Base-by-base conservation (phyloP, 2,888 invertebrate genomes). In the Strigamia transsilvanica region DNA sequence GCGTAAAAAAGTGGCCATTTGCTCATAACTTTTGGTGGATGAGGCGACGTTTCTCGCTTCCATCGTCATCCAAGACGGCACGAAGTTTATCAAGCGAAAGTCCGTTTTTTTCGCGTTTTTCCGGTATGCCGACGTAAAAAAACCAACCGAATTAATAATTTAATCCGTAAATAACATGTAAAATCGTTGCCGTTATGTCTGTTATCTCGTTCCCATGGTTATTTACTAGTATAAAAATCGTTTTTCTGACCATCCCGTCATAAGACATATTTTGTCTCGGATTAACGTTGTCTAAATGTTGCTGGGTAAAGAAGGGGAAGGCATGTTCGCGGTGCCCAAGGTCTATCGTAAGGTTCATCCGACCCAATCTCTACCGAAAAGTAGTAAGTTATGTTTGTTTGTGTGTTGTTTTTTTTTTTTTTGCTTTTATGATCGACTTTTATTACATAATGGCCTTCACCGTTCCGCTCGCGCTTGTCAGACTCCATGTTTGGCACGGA, bases 21-120 rank as follows among this genome's bases (percentile, higher is more conserved):
- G 61, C 10, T 18, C 18, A 13, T 73, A 73, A 73, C 5, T 32
- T 27, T 73, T 7, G 61, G 66, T 73, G 73, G 32, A 73, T 73
- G 73, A 73, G 73, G 73, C 73, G 73, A 10, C 73, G 73, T 27
- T 73, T 73, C 73, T 12, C 73, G 7, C 7, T 73, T 73, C 73
- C 73, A 27, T 73, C 73, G 23, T 27, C 73, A 15, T 32, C 73
- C 32, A 73, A 73, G 32, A 32, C 73, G 5, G 2, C 27, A 73
- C 23, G 73, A 12, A 73, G 12, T 73, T 61, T 38, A 38, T 38
- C 61, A 21, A n/a, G 73, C 32, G 27, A 27, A 13, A 73, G 15
- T 32, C 15, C 23, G 1, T 73, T 73, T 73, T 32, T 73, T 13
- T 73, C 73, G 9, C 73, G 32, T 13, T 73, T 32, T 32, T 27